Percentiles rank a stretch among this genome's conserved stretches.
Evolutionary conservation across 2,888 invertebrate species (phyloP).

Genomic region (Halictus ligatus): DNA sequence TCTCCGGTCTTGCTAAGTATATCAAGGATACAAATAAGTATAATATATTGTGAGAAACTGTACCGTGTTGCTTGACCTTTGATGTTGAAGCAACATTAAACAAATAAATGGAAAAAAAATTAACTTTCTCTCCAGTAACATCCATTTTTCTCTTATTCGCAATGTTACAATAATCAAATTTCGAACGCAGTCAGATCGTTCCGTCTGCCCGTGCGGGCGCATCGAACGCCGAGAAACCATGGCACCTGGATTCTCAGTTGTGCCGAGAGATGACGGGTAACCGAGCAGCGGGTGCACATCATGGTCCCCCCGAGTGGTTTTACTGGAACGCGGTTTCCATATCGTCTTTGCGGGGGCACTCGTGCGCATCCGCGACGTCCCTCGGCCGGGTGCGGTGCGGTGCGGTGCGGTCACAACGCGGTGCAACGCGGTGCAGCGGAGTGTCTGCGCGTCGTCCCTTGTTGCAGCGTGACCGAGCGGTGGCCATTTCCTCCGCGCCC

Average conservation of each 20-base stretch:
- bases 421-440: background rate
- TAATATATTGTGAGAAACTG: no score
- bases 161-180: background rate
- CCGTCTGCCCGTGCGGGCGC: background rate
- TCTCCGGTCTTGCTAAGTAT: no score
- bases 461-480: slow-evolving; percentile 30
- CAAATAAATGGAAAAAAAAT: no score
- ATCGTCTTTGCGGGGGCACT: slow-evolving; percentile 48
- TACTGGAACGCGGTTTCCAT: slow-evolving; percentile 49
- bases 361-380: slow-evolving; percentile 49
- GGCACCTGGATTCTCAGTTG: slow-evolving; percentile 33
- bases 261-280: background rate
- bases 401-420: background rate
- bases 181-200: background rate
- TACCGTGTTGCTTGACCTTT: no score
- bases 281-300: background rate
- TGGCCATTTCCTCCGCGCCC: slow-evolving; percentile 35
- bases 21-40: no score
- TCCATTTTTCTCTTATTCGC: background rate
- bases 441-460: slow-evolving; percentile 25
- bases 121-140: background rate
- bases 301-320: slow-evolving; percentile 40
- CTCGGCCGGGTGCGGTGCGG: slow-evolving; percentile 14
- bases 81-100: no score
- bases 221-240: slow-evolving; percentile 23